These are phyloP conservation scores for Petromus typicus DNA, from an alignment of 2,113 vertebrate species.

Conservation along the genomic window DNA sequence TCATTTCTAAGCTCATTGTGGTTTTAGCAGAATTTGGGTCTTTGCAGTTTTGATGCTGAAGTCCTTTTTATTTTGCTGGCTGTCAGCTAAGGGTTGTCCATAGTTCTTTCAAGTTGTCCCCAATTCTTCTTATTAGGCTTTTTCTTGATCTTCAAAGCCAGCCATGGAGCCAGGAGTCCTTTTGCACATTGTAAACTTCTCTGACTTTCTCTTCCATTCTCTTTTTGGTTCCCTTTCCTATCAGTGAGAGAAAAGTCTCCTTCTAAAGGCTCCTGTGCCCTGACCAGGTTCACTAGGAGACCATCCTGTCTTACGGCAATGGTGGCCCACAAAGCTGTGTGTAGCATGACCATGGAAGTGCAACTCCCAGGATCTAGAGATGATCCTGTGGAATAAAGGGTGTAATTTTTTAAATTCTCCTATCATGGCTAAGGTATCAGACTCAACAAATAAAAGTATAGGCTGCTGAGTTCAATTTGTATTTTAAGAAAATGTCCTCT, in stretches of 20 bases:
- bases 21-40: background rate
- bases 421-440: background rate
- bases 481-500: background rate
- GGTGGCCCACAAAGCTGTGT: background rate
- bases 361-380: background rate
- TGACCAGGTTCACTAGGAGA: background rate
- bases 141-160: background rate
- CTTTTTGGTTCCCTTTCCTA: background rate
- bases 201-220: background rate
- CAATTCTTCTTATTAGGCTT: background rate
- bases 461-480: background rate
- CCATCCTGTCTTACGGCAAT: background rate
- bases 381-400: background rate
- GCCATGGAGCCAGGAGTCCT: background rate
- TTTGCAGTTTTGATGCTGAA: background rate
- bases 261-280: background rate
- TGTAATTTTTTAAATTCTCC: background rate
- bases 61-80: background rate
- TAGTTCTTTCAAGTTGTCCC: background rate
- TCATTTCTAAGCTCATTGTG: background rate
- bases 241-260: background rate
- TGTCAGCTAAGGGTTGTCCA: too few species aligned
- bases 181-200: background rate
- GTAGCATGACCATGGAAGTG: background rate
- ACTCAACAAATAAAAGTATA: background rate